Evolutionary conservation across 2,888 invertebrate genomes (phyloP).

Genomic region (Lithophane semibrunnea): DNA sequence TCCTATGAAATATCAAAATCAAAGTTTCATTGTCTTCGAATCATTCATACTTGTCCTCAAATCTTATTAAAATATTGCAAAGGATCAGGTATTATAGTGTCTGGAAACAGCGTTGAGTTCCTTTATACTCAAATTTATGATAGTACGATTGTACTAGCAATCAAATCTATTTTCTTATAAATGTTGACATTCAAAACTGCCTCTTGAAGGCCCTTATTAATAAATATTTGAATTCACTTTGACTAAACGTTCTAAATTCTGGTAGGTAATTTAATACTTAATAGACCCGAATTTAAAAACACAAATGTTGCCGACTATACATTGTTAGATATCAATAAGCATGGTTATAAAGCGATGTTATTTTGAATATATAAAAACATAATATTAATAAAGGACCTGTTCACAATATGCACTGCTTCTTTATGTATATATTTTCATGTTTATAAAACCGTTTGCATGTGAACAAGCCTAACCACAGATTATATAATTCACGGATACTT

Average conservation of each 20-base stretch:
- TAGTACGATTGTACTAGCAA: background rate
- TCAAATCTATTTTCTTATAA: background rate
- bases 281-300: background rate
- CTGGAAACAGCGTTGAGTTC: background rate
- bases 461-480: slow-evolving; percentile 32
- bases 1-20: background rate
- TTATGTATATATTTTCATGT: background rate
- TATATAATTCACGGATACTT: slow-evolving; percentile 30
- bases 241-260: background rate
- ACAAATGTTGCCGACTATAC: slow-evolving; percentile 47
- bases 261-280: background rate
- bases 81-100: background rate
- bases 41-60: background rate
- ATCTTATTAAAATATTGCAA: background rate
- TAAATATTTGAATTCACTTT: too few relatives aligned
- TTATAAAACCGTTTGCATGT: slow-evolving; percentile 7
- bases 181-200: background rate
- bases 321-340: slow-evolving; percentile 51
- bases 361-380: slow-evolving; percentile 44
- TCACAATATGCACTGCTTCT: slow-evolving; percentile 3
- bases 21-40: background rate
- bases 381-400: slow-evolving; percentile 13
- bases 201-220: too few relatives aligned
- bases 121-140: background rate
- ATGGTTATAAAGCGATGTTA: slow-evolving; percentile 70